Base-by-base conservation (phyloP, 2,888 invertebrate genomes). In the Elgonia sp. region DNA sequence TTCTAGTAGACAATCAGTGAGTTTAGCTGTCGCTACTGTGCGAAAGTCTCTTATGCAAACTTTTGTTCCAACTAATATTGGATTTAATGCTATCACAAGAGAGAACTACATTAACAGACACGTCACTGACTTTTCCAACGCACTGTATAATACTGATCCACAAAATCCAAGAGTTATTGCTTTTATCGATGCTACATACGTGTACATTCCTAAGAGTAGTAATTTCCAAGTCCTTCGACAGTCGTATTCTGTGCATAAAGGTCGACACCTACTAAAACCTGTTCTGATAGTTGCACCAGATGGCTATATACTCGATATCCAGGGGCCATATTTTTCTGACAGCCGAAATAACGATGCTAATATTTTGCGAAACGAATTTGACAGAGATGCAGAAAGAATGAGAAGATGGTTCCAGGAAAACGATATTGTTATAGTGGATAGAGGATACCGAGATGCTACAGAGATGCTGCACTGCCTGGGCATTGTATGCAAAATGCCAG, bases 201-300 rank as follows among this genome's bases (percentile, higher is more conserved):
- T 10, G 0, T 87, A 86, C 46, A 88, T 87, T 14, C 65, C 40
- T n/a, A 89, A 88, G 82, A 88, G 85, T 65, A 86, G 55, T 37
- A 89, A 89, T 21, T 89, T 88, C 46, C 67, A 85, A 60, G 73
- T 53, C n/a, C 76, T 89, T n/a, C 75, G 89, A 6, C 89, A 90
- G 55, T 88, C 86, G 0, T 89, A 37, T 42, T 63, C 42, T 6
- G 0, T 67, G 0, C 88, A 89, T 63, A 89, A 90, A 79, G 77
- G 83, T 12, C 55, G 88, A 16, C 87, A 90, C 40, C 46, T 87
- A 16, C 5, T 90, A 2, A 89, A 90, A 55, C 89, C 90, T n/a
- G 73, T 82, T 6, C n/a, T 86, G 76, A 29, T 29, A 29, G 29
- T 29, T 29, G 29, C 29, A 29, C 29, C 29, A 29, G 29, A 29